A percentile compares a stretch with the other conserved stretches of the same genome.
Conservation (phyloP, 2,113 vertebrate genomes). For the Podarcis cretensis region DNA sequence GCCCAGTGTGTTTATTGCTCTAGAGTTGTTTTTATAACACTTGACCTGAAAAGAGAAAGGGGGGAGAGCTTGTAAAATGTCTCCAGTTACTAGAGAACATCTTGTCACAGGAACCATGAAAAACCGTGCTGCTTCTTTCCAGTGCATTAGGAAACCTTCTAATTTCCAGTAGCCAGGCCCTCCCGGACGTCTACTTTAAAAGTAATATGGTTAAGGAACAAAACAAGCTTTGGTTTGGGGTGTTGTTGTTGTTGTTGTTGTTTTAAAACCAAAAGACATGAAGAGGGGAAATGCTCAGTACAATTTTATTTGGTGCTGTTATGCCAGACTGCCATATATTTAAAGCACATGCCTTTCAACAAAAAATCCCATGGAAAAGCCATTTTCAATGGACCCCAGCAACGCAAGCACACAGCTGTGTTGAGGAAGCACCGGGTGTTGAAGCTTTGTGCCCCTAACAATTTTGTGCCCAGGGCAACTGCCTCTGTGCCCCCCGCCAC, state of each 20-base stretch:
- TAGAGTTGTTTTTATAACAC: slow-evolving; percentile 55
- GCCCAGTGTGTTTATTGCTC: slow-evolving; percentile 49
- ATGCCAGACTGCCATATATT: not conserved
- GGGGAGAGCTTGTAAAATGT: slow-evolving; percentile 23
- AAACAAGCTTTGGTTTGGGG: not conserved
- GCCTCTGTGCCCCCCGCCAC: no score
- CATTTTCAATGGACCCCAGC: no score
- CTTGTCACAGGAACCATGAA: not conserved
- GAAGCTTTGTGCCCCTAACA: no score
- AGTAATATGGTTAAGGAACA: slow-evolving; percentile 34
- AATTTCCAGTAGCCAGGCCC: slow-evolving; percentile 9
- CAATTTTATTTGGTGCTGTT: no score
- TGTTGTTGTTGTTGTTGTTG: no score
- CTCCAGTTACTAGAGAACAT: slow-evolving; percentile 38
- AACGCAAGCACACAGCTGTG: no score
- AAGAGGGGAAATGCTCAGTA: not conserved
- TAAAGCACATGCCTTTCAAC: not conserved
- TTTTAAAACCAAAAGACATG: slow-evolving; percentile 1
- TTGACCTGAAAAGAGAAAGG: slow-evolving; percentile 43
- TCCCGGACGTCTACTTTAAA: not conserved
- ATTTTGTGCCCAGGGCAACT: no score
- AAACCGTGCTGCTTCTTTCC: slow-evolving; percentile 9
- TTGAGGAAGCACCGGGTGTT: no score
- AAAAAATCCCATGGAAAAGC: no score
- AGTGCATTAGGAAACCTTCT: not conserved